Base-by-base conservation (phyloP, 2,797 vertebrate species). In the Chelonia mydas region DNA sequence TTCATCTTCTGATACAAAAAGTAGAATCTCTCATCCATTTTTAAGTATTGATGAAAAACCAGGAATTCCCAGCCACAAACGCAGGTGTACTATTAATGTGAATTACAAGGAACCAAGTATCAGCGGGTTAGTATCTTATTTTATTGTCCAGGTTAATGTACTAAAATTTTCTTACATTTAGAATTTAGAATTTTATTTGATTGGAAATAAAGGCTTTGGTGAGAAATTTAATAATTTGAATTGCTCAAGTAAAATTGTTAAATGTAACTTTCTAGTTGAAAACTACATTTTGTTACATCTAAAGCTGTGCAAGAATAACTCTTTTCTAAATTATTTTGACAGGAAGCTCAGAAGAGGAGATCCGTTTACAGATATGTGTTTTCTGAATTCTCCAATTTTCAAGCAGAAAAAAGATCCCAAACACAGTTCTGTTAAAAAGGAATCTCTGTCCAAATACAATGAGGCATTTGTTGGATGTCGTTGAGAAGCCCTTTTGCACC, bases 331-430 rank as follows among this genome's bases (percentile, higher is more conserved):
- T 92, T 78, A 33, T 54, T 94, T 68, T 85, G 74, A 92, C 90
- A 99, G 99, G 97, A 99, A 99, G 97, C 99, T 99, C 37, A 98
- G 99, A 33, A 99, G 99, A 89, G 99, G 99, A 37, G 99, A 99
- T 96, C 99, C 98, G 37, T 99, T 98, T 97, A 99, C 99, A 84
- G 99, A 99, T 96, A 85, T 98, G 13, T 96, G 98, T 93, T 99
- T 99, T 97, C 98, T 99, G 95, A 79, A 96, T 89, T 99, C 99
- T 47, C 99, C 99, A 6, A 95, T 99, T 98, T 99, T 99, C 97
- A 99, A 99, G 95, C 93, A 97, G 90, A 98, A 97, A 78, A 98
- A 98, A 21, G 97, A 90, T 0, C 0, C 3, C 7, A 97, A 65
- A 7, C 10, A 37, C 25, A 94, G 0, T 23, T 98, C 98, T 5